Percentiles rank a stretch among this genome's conserved stretches.
Evolutionary conservation across 2,797 vertebrate genomes (phyloP).

Genomic region (Gymnocypris eckloni): DNA sequence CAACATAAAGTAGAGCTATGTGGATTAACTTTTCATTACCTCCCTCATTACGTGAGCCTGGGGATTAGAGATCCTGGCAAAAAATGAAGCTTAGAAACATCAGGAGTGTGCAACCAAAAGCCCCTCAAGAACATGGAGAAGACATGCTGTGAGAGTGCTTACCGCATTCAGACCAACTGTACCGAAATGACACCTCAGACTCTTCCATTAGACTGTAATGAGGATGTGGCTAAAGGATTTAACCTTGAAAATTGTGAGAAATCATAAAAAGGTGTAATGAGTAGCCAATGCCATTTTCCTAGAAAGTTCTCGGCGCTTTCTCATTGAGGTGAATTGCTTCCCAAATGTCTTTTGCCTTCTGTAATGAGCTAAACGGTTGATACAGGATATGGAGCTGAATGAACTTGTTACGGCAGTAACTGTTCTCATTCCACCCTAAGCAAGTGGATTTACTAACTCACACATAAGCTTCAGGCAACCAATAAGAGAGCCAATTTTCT

Average conservation of each 20-base stretch:
- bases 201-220: constrained; percentile 73
- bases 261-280: constrained; percentile 78
- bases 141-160: constrained; percentile 66
- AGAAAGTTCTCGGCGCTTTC: constrained; percentile 74
- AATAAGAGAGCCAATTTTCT: constrained; percentile 22
- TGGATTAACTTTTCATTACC: constrained; percentile 85
- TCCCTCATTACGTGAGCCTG: constrained; percentile 79
- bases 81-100: constrained; percentile 79
- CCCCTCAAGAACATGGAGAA: constrained; percentile 62
- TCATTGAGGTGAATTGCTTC: constrained; percentile 72
- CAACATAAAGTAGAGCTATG: constrained; percentile 77
- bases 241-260: constrained; percentile 79
- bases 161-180: constrained; percentile 60
- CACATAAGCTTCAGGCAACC: constrained; percentile 39
- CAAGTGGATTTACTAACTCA: constrained; percentile 65
- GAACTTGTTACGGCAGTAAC: constrained; percentile 66
- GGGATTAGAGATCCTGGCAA: constrained; percentile 76
- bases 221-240: constrained; percentile 66
- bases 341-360: constrained; percentile 78
- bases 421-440: constrained; percentile 61
- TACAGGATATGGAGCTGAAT: constrained; percentile 71
- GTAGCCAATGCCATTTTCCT: constrained; percentile 74
- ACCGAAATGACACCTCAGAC: constrained; percentile 68
- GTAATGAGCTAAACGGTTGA: constrained; percentile 76
- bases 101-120: constrained; percentile 68